phyloP scores from a whole-genome alignment of 2,797 vertebrate species.

The Acanthornis magna region DNA sequence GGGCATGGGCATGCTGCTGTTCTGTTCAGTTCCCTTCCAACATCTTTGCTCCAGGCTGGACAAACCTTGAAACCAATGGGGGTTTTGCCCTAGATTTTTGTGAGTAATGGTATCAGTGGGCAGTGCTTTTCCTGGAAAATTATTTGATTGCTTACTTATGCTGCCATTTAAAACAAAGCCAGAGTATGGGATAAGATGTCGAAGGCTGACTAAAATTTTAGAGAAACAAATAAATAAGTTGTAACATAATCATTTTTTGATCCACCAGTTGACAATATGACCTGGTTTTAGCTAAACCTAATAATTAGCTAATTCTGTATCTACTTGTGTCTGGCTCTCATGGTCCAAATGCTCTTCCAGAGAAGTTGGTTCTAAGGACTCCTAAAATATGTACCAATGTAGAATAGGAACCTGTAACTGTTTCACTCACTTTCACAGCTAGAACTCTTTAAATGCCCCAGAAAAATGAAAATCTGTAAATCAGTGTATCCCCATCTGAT shows the following conservation, averaged over 20 bases:
- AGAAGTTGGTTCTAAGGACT: not conserved
- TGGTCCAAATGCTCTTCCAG: not conserved
- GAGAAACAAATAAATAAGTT: not conserved
- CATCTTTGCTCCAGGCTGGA: not conserved
- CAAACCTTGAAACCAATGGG: not conserved
- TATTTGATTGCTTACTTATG: not conserved
- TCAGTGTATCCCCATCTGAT: not conserved
- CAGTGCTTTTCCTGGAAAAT: not conserved
- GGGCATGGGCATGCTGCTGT: not conserved
- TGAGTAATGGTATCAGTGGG: not conserved
- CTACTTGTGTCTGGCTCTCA: not conserved
- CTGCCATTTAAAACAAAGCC: not conserved
- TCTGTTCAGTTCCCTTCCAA: not conserved
- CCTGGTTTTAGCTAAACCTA: not conserved
- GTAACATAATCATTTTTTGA: not conserved
- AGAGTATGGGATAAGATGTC: not conserved
- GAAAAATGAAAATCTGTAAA: not conserved
- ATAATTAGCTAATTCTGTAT: not conserved
- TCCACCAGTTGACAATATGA: not conserved
- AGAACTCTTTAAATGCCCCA: not conserved
- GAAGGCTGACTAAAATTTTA: not conserved
- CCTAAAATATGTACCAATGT: not conserved
- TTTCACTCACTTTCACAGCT: not conserved
- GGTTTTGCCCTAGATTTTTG: not conserved
- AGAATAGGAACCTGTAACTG: not conserved